These are phyloP conservation scores for Odobenus rosmarus DNA, from an alignment of 2,113 vertebrate species.

Conservation along the genomic window DNA sequence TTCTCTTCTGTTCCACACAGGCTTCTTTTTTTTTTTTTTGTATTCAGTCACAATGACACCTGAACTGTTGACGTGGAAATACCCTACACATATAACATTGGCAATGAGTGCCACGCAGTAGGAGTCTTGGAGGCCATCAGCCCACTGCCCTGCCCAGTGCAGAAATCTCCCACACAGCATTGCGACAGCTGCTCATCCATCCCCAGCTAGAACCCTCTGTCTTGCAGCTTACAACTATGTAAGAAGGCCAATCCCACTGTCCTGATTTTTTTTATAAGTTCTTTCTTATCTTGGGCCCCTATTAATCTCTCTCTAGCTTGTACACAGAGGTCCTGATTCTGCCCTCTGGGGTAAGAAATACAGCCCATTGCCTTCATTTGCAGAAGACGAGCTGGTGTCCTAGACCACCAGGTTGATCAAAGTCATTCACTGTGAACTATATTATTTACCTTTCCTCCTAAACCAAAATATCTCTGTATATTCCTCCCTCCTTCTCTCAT, in stretches of 20 bases:
- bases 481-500: not conserved
- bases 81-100: not conserved
- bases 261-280: not conserved
- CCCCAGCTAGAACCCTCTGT: not conserved
- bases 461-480: not conserved
- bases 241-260: not conserved
- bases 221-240: not conserved
- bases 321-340: not conserved
- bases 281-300: not conserved
- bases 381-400: not conserved
- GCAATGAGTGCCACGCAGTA: not conserved
- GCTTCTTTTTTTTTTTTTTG: not conserved
- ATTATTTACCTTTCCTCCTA: not conserved
- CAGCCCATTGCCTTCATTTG: not conserved
- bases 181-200: not conserved
- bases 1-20: not conserved
- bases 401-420: not conserved
- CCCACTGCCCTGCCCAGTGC: not conserved
- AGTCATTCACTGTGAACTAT: not conserved
- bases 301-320: not conserved
- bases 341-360: not conserved
- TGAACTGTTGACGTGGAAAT: not conserved
- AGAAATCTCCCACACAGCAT: not conserved
- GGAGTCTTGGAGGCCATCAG: not conserved
- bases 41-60: not conserved